Percentiles rank a stretch among this genome's conserved stretches.
Conservation (phyloP, 2,888 invertebrate species). For the Belgica antarctica region DNA sequence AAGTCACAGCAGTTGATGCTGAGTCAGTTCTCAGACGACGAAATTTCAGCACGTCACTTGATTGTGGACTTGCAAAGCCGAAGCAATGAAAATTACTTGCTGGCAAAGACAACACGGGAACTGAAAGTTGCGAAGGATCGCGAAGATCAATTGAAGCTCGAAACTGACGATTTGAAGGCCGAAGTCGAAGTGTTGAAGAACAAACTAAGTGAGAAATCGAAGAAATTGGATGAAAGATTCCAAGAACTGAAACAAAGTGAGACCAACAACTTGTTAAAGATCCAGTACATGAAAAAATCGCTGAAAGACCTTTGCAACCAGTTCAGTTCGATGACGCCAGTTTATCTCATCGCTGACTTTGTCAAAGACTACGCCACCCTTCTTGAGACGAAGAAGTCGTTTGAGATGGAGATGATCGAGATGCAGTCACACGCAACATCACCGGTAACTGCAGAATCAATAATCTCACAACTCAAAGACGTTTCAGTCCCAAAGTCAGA, state of each 20-base stretch:
- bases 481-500: slow-evolving; percentile 42
- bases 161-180: slow-evolving; percentile 47
- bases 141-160: slow-evolving; percentile 46
- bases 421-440: not conserved
- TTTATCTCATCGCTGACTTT: slow-evolving; percentile 53
- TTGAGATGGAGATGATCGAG: not conserved
- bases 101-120: slow-evolving; percentile 53
- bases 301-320: slow-evolving; percentile 50
- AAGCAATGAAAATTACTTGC: slow-evolving; percentile 51
- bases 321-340: slow-evolving; percentile 54
- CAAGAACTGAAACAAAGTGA: slow-evolving; percentile 49
- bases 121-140: slow-evolving; percentile 47
- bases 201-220: slow-evolving; percentile 22
- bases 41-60: slow-evolving; percentile 52
- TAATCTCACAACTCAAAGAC: slow-evolving; percentile 44
- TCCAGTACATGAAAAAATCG: slow-evolving; percentile 52
- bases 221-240: slow-evolving; percentile 42
- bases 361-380: slow-evolving; percentile 44
- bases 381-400: slow-evolving; percentile 25
- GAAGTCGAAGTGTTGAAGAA: slow-evolving; percentile 46
- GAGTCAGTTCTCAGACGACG: slow-evolving; percentile 54
- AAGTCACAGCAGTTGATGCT: slow-evolving; percentile 52
- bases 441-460: slow-evolving; percentile 44
- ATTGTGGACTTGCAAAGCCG: slow-evolving; percentile 54
- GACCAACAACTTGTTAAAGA: slow-evolving; percentile 49